phyloP scores from a whole-genome alignment of 2,113 vertebrate species.

The Cisticola juncidis region DNA sequence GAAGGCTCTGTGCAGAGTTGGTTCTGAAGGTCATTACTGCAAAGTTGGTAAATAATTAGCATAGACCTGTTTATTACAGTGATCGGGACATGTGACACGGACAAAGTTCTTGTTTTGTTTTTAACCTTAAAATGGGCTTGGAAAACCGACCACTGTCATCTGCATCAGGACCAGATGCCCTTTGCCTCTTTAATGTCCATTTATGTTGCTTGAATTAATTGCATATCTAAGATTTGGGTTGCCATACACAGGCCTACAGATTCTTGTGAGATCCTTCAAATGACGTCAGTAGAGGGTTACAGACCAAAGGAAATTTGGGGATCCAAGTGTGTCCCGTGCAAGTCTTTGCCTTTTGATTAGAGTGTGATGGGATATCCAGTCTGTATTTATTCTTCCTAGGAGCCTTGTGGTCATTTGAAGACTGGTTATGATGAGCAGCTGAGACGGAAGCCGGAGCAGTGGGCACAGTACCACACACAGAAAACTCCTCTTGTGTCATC shows the following conservation, averaged over 20 bases:
- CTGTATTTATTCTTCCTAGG: slow-evolving; percentile 64
- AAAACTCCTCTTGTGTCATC: slow-evolving; percentile 78
- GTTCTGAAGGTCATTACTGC: neutral
- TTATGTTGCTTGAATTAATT: neutral
- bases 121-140: neutral
- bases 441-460: slow-evolving; percentile 90
- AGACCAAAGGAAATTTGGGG: neutral
- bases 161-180: neutral
- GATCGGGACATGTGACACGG: neutral
- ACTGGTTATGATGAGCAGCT: slow-evolving; percentile 89
- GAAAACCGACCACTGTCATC: neutral
- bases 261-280: neutral
- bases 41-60: neutral
- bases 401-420: slow-evolving; percentile 86
- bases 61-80: neutral
- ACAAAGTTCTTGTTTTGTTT: neutral
- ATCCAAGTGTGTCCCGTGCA: neutral
- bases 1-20: neutral
- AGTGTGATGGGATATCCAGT: neutral
- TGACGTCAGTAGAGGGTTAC: neutral
- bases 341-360: neutral
- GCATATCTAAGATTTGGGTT: neutral
- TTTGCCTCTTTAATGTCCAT: neutral
- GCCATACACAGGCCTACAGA: neutral
- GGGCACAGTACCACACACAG: slow-evolving; percentile 86